Conservation (phyloP, 2,797 vertebrate genomes). For the Microchirus variegatus region DNA sequence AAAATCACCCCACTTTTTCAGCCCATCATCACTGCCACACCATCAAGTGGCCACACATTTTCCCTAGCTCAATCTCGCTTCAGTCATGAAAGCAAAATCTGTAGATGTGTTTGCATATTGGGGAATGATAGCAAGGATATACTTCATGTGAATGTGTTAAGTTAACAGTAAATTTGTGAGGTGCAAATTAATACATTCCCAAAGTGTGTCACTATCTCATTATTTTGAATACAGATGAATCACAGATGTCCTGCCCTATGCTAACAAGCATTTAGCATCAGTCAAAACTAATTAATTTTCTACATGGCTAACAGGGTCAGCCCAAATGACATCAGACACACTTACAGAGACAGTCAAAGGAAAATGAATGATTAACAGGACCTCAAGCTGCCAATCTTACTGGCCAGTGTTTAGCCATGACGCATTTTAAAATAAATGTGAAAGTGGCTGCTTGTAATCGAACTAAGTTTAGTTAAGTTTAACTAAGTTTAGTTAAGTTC, state of each 20-base stretch:
- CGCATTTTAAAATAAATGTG: conserved; percentile 21
- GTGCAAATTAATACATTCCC: conserved; percentile 33
- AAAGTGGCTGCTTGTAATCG: background rate
- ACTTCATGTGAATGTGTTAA: background rate
- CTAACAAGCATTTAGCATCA: conserved; percentile 70
- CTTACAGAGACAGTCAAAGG: conserved; percentile 50
- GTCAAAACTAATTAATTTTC: conserved; percentile 72
- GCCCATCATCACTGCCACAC: conserved; percentile 8
- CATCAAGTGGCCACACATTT: background rate
- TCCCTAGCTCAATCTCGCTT: background rate
- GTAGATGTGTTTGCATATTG: background rate
- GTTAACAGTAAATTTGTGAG: background rate
- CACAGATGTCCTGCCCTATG: conserved; percentile 34
- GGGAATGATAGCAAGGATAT: background rate
- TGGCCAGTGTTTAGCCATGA: conserved; percentile 27
- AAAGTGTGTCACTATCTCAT: conserved; percentile 29
- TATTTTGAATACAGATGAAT: conserved; percentile 49
- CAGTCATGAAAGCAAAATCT: background rate
- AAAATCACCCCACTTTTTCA: no score
- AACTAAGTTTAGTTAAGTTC: no score
- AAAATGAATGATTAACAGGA: conserved; percentile 60
- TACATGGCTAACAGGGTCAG: conserved; percentile 56
- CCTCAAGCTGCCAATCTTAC: conserved; percentile 62
- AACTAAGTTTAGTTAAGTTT: no score
- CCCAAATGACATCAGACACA: conserved; percentile 66